A percentile compares a stretch with the other conserved stretches of the same genome.
Conservation (phyloP, 2,797 vertebrate genomes). For the Australoheros facetus region DNA sequence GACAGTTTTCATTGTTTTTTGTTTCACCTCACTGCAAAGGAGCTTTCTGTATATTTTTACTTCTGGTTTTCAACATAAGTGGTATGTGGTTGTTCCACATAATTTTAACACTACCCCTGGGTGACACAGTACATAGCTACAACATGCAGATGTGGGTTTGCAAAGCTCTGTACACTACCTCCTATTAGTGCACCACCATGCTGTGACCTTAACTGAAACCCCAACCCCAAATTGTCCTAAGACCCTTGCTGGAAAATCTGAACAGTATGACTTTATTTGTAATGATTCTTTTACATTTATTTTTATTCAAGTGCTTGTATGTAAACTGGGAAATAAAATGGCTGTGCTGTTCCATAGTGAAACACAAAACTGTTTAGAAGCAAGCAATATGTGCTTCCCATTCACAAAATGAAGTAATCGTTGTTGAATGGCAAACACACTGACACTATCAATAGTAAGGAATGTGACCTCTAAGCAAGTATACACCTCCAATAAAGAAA, state of each 20-base stretch:
- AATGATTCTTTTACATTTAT: neutral
- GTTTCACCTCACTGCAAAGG: neutral
- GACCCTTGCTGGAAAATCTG: neutral
- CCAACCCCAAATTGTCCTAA: neutral
- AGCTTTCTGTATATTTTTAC: neutral
- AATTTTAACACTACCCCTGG: neutral
- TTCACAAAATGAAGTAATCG: constrained; percentile 33
- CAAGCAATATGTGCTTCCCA: constrained; percentile 25
- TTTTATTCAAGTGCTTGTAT: neutral
- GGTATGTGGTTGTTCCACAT: neutral
- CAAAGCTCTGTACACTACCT: neutral
- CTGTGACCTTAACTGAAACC: neutral
- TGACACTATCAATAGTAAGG: constrained; percentile 46
- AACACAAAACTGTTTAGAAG: constrained; percentile 27
- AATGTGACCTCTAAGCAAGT: constrained; percentile 36
- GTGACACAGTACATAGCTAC: neutral
- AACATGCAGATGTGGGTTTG: neutral
- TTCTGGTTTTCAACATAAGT: neutral
- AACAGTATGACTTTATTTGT: neutral
- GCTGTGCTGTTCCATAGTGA: constrained; percentile 5
- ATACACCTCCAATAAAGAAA: constrained; percentile 51
- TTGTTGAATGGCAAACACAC: constrained; percentile 55
- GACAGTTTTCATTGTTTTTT: neutral
- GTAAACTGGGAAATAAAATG: neutral
- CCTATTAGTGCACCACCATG: neutral